Conservation (phyloP, 2,113 vertebrate genomes). For the Tragulus kanchil region DNA sequence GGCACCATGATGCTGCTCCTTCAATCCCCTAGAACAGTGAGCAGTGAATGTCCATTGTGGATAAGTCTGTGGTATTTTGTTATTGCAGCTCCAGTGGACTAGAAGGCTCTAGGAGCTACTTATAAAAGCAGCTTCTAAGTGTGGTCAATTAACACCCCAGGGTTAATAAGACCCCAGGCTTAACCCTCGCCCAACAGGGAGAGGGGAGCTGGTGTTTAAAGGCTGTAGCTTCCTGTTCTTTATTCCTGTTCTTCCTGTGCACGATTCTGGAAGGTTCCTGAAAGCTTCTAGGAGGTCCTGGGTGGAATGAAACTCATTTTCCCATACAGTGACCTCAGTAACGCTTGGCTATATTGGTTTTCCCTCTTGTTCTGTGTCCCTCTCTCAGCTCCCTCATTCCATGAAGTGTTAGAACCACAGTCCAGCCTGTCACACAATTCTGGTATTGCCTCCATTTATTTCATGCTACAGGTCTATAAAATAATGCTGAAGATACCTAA, state of each 20-base stretch:
- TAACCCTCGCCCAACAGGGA: background rate
- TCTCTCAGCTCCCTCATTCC: background rate
- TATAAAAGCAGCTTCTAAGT: background rate
- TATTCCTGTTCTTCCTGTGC: background rate
- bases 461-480: background rate
- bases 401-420: background rate
- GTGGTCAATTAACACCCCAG: background rate
- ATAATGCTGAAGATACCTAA: background rate
- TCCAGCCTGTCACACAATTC: background rate
- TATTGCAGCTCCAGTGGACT: background rate
- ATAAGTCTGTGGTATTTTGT: background rate
- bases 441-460: background rate
- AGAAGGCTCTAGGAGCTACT: background rate
- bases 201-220: background rate
- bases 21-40: background rate
- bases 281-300: background rate
- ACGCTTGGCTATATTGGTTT: background rate
- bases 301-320: background rate
- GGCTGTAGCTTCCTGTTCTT: slow-evolving; percentile 24
- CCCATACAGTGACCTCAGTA: background rate
- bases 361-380: background rate
- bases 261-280: background rate
- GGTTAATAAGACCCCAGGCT: background rate
- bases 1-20: background rate
- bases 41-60: background rate